A percentile compares a stretch with the other conserved stretches of the same genome.
phyloP scores from a whole-genome alignment of 2,888 invertebrate species.

The Therioaphis trifolii region DNA sequence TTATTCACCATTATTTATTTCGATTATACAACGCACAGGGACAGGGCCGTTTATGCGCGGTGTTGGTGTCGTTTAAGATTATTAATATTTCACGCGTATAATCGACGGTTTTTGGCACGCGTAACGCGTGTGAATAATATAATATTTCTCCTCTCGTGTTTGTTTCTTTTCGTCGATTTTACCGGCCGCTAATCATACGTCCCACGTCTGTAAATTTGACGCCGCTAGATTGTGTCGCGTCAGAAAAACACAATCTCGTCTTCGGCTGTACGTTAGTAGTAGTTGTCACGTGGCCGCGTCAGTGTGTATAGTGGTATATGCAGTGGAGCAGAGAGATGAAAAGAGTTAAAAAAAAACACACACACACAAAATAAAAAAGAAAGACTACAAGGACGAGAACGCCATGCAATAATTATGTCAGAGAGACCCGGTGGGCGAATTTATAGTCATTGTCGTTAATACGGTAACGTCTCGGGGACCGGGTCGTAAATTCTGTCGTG shows the following conservation, averaged over 20 bases:
- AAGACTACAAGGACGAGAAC: slow-evolving; percentile 30
- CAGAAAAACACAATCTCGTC: slow-evolving; percentile 13
- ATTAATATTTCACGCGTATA: slow-evolving; percentile 37
- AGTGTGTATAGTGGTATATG: no score
- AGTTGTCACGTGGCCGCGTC: background rate
- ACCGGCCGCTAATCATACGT: slow-evolving; percentile 12
- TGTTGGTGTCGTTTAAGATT: slow-evolving; percentile 36
- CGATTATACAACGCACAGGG: slow-evolving; percentile 53
- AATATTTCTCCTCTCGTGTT: slow-evolving; percentile 6
- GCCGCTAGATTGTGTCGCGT: slow-evolving; percentile 22
- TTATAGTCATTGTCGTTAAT: slow-evolving; percentile 60
- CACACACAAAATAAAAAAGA: background rate
- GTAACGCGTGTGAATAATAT: background rate
- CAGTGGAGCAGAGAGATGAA: background rate
- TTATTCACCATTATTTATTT: slow-evolving; percentile 6
- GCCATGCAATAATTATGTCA: slow-evolving; percentile 62
- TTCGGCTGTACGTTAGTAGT: background rate
- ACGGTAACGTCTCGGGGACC: slow-evolving; percentile 51
- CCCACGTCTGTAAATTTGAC: slow-evolving; percentile 26
- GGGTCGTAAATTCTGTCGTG: slow-evolving; percentile 53
- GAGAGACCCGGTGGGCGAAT: slow-evolving; percentile 59
- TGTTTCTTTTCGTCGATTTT: background rate
- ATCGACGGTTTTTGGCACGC: slow-evolving; percentile 14
- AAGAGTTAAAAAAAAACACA: slow-evolving; percentile 34
- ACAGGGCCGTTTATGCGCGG: slow-evolving; percentile 22